Evolutionary conservation across 2,113 vertebrate genomes (phyloP).

Genomic region (Vombatus ursinus): DNA sequence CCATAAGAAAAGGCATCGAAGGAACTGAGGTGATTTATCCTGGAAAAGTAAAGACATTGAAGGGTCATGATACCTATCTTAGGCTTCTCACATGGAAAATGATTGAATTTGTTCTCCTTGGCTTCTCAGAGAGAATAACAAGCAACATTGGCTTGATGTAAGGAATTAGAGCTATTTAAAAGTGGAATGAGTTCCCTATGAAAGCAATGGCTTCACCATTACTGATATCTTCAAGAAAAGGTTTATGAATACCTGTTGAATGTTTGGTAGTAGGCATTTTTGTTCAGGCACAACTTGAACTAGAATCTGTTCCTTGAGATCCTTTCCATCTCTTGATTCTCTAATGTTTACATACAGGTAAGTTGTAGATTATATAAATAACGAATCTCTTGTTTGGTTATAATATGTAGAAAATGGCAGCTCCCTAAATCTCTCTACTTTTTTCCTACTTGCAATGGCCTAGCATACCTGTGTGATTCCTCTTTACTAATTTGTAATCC

Average conservation of each 20-base stretch:
- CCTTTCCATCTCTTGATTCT: neutral
- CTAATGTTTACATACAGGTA: neutral
- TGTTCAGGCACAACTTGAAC: neutral
- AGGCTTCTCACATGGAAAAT: neutral
- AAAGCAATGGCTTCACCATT: neutral
- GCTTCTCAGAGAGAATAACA: neutral
- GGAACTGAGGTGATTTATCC: neutral
- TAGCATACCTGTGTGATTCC: neutral
- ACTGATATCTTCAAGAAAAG: neutral
- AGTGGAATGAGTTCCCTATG: neutral
- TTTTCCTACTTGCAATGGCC: neutral
- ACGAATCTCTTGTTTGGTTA: neutral
- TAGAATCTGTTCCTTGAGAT: neutral
- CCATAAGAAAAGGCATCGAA: neutral
- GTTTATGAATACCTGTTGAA: neutral
- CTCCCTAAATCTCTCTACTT: neutral
- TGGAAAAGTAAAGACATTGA: neutral
- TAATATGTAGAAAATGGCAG: neutral
- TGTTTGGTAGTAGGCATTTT: neutral
- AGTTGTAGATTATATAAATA: neutral
- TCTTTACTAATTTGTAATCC: slow-evolving; percentile 12
- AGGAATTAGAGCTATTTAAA: neutral
- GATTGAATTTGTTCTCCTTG: neutral
- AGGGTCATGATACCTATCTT: neutral
- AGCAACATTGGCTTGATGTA: neutral